Evolutionary conservation across 1,140 invertebrate genomes (phyloP), one percentile per base, ranked within the genome.

Genomic region (Zeugodacus cucurbitae): DNA sequence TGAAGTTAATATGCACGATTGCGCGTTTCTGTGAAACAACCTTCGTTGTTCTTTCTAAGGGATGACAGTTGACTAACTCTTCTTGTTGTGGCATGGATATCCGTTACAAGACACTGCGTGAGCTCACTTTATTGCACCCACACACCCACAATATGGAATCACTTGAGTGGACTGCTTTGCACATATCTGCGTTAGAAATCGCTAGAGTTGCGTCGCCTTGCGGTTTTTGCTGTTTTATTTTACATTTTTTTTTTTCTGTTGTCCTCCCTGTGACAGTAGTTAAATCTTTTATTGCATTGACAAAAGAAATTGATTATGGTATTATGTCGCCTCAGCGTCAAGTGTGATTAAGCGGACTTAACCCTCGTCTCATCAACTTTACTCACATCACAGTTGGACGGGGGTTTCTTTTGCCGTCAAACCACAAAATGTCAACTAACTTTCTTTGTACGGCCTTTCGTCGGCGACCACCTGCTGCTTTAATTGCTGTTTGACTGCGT

Each of bases 301-400:
- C 74, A 82, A 82, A 82, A 44, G 74, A 82, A 82, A 82, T 82
- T 82, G 74, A 82, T 82, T 82, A 82, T 82, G 44, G 74, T 82
- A 82, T 82, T 82, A 82, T 82, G 74, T 82, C 74, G 74, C 74
- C 74, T 82, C 74, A 82, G 74, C 74, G 74, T 17, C 41, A 82
- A 82, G 74, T 82, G 74, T 82, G 74, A 82, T 82, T 82, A 82
- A 82, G 74, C 74, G 41, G 37, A 82, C 44, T 82, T 82, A 82
- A 82, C 37, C 74, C 74, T 82, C 74, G 44, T 82, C 74, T 26
- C n/a, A 29, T 62, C 58, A 62, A 26, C 1, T 82, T 44, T 26
- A 22, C 34, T 5, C 41, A 22, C 22, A 48, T 17, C 48, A 3
- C 6, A 62, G 3, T 10, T 11, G n/a, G 58, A 2, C 3, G n/a